phyloP scores from a whole-genome alignment of 2,113 vertebrate species.

The Ammospiza nelsoni region DNA sequence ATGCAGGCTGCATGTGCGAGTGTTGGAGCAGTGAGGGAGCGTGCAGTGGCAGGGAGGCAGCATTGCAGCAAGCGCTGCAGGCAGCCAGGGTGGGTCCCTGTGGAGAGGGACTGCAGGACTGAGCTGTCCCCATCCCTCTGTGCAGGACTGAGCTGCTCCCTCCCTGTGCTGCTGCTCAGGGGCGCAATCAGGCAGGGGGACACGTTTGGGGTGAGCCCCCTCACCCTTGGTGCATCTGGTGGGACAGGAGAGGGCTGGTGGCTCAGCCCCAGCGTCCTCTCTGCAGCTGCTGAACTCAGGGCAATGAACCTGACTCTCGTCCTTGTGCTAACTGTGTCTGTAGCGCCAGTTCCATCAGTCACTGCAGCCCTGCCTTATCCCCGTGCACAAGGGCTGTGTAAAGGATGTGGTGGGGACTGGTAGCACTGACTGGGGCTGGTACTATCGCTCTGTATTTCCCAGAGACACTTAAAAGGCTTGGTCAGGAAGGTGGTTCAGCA shows the following conservation, averaged over 20 bases:
- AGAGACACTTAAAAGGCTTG: constrained; percentile 10
- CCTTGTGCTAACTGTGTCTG: not conserved
- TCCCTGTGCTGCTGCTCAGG: accelerated
- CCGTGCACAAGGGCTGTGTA: not conserved
- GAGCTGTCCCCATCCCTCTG: too few species aligned
- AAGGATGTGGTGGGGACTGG: not conserved
- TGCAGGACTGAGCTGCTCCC: not conserved
- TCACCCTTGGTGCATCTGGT: accelerated
- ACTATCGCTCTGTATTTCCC: not conserved
- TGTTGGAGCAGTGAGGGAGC: constrained; percentile 48
- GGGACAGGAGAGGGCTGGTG: accelerated
- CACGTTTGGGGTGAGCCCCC: not conserved
- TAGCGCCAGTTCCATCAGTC: not conserved
- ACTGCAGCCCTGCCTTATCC: not conserved
- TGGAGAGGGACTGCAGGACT: not conserved
- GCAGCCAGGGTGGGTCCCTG: constrained; percentile 22
- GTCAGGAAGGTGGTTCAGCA: not conserved
- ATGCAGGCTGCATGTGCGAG: constrained; percentile 54
- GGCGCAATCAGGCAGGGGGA: not conserved
- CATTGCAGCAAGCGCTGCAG: constrained; percentile 7
- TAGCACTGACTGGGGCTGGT: not conserved
- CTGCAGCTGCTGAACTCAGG: not conserved
- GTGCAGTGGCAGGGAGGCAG: constrained; percentile 8
- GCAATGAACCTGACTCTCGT: not conserved
- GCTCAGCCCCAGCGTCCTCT: not conserved